Evolutionary conservation across 2,888 invertebrate genomes (phyloP).

Genomic region (Acanthosepion lycidas): DNA sequence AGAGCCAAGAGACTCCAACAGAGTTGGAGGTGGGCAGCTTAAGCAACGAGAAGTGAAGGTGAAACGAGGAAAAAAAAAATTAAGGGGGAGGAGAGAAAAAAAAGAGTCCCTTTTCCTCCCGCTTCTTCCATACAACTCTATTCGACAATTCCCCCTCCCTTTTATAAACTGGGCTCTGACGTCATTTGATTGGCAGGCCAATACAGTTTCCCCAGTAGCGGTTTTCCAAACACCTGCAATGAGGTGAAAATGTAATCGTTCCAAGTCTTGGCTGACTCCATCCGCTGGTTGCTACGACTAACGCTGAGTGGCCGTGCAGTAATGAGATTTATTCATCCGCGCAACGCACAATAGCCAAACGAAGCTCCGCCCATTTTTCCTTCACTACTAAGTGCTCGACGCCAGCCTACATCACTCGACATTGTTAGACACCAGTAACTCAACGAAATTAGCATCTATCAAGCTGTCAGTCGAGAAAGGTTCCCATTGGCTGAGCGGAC

Average conservation of each 20-base stretch:
- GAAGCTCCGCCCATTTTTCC: constrained; percentile 36
- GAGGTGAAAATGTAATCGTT: constrained; percentile 46
- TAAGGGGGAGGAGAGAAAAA: not conserved
- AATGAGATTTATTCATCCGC: constrained; percentile 47
- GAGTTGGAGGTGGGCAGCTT: not conserved
- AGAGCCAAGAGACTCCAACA: not conserved
- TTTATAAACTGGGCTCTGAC: not conserved
- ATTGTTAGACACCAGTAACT: constrained; percentile 48
- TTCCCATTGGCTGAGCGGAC: constrained; percentile 61
- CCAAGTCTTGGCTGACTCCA: constrained; percentile 33
- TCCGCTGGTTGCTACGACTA: constrained; percentile 43
- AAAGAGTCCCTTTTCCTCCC: constrained; percentile 33
- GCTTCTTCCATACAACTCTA: not conserved
- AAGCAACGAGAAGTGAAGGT: not conserved
- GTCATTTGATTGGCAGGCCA: constrained; percentile 47
- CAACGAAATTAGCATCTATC: constrained; percentile 48
- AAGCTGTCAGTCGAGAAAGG: constrained; percentile 43
- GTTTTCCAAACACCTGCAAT: constrained; percentile 41
- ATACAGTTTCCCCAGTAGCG: not conserved
- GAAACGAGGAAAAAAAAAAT: not conserved
- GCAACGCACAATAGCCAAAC: constrained; percentile 41
- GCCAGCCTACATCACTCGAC: constrained; percentile 46
- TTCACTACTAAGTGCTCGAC: constrained; percentile 44
- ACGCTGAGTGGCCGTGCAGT: constrained; percentile 43
- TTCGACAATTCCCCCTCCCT: constrained; percentile 15